Evolutionary conservation across 2,113 vertebrate genomes (phyloP), one percentile per base, ranked within the genome.

Genomic region (Triplophysa siluroides): DNA sequence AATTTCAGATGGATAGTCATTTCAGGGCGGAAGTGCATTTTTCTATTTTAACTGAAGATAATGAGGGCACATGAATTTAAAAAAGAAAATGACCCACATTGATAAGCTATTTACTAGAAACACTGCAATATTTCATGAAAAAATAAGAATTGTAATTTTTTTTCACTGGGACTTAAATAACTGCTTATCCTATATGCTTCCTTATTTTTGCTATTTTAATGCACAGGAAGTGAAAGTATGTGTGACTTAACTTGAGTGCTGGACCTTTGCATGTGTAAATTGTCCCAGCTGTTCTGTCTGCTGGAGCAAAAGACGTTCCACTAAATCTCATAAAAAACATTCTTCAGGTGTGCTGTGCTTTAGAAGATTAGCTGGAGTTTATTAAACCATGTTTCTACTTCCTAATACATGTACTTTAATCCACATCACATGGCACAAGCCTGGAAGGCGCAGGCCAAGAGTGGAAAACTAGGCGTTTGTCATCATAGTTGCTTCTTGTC

Each of bases 401-500:
- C 16, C 38, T 58, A 33, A 23, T 50, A 61, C 70, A 21, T 61
- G 56, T 62, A 13, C 11, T 65, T 68, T 63, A 60, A 80, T 80
- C 74, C 75, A 64, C 38, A 58, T 83, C 78, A 43, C 50, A 38
- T 63, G 10, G 18, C 13, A 45, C 45, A 68, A 10, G 12, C 43
- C 11, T 64, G 18, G 10, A 60, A 69, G 63, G 61, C 18, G 62
- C 64, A 63, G 19, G 50, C 50, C n/a, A 52, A 76, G 70, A 43
- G 74, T 56, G 38, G 24, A 60, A 83, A 81, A 74, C 23, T 47
- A 74, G 75, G 74, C 65, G 74, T 79, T 68, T 89, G 88, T 91
- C 89, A 91, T 86, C 82, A 83, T 88, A 65, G 78, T 79, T 84
- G 73, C 73, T 89, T 89, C 89, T 89, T 86, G 72, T 58, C 86